Base-by-base conservation (phyloP, 2,888 invertebrate species). In the Aporophyla nigra region DNA sequence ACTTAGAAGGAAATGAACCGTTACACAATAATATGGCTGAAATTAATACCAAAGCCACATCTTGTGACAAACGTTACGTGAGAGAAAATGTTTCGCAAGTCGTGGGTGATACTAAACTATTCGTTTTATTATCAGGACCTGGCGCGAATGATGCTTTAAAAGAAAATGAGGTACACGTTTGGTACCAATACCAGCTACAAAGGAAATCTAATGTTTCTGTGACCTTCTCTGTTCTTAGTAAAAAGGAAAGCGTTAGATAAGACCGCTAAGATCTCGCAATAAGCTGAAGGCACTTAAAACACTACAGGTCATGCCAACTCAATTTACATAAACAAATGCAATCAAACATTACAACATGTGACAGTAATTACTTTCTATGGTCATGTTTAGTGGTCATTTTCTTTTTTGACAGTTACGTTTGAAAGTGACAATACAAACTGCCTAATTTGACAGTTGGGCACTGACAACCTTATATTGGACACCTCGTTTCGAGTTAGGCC, bases 361-460 rank as follows among this genome's bases (percentile, higher is more conserved):
- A 83, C 82, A 87, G 72, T 84, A 85, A 86, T 81, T 67, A 90
- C 91, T 92, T 91, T 92, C 91, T 83, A 90, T 84, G 85, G 87
- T 88, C 86, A 84, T 76, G 78, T 86, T 75, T 83, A 80, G 77
- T 76, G 80, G 87, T 87, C 85, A 82, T 88, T 91, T 92, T 86
- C 87, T 74, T 87, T 88, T 90, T 81, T 89, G 90, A 90, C 90
- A 88, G 88, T 79, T 86, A 88, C 77, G 86, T 88, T 89, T 86
- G 90, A 92, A 92, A 91, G 91, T 90, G 91, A 92, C 91, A 90
- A 90, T 87, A 83, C 84, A 86, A 81, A 78, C 75, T 75, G 46
- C 58, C 56, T 72, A 83, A 83, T 72, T 71, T 79, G 72, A 70
- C 72, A 78, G 61, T 33, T 56, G 33, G 46, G 49, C 72, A 58